Evolutionary conservation across 2,797 vertebrate species (phyloP).

Genomic region (Chelidonichthys spinosus): DNA sequence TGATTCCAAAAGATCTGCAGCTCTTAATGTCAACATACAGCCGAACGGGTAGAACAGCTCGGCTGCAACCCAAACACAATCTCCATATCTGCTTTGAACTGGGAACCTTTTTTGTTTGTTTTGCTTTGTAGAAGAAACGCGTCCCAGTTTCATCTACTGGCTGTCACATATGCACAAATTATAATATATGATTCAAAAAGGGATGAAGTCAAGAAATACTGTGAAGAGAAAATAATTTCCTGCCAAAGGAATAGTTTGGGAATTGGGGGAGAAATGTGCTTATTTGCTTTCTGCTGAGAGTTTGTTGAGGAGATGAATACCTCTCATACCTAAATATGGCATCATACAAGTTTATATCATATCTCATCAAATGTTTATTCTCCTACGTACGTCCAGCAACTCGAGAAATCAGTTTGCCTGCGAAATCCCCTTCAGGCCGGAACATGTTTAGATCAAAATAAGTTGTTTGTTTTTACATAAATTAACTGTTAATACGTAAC

Average conservation of each 20-base stretch:
- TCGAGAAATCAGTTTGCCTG: no score
- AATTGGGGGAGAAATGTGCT: not conserved
- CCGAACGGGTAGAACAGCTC: not conserved
- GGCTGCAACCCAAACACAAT: constrained; percentile 15
- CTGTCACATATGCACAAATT: constrained; percentile 5
- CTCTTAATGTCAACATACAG: constrained; percentile 10
- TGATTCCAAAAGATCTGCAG: constrained; percentile 20
- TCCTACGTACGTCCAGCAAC: no score
- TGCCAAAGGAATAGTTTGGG: not conserved
- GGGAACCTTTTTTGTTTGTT: not conserved
- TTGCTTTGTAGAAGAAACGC: constrained; percentile 18
- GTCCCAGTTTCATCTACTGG: constrained; percentile 23
- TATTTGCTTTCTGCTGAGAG: not conserved
- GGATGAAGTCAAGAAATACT: not conserved
- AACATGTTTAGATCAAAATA: no score
- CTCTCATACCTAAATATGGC: not conserved
- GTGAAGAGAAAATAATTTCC: not conserved
- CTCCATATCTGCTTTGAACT: constrained; percentile 28
- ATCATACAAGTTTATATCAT: not conserved
- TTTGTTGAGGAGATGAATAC: not conserved
- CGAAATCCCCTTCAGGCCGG: no score
- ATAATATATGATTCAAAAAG: not conserved
- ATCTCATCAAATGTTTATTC: no score
- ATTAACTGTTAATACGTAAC: no score
- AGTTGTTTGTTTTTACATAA: no score